Evolutionary conservation across 2,797 vertebrate species (phyloP), one percentile per base, ranked within the genome.

Genomic region (Cirrhinus mrigala): DNA sequence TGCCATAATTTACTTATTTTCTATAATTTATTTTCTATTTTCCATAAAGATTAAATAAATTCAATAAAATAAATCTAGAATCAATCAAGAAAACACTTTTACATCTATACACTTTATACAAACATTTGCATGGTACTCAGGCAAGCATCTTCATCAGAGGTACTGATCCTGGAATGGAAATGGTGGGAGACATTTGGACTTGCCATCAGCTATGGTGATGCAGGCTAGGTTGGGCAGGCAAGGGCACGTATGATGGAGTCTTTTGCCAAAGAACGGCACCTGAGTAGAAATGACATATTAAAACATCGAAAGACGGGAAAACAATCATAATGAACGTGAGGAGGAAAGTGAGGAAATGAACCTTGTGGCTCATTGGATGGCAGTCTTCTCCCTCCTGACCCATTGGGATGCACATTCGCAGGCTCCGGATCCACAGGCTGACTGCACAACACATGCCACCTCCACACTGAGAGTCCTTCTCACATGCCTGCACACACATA

Each of bases 391-490:
- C 97, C 87, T 97, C 84, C 76, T 91, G 94, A 20, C 98, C 97
- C 96, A 98, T 95, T 0, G 97, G 96, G 0, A 96, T 96, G 89
- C 98, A 99, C 93, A 99, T 97, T 14, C 96, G 94, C 84, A 99
- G 94, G 92, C 95, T 97, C 87, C 94, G 95, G 86, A 99, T 96
- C 98, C 98, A 99, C 92, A 99, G 93, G 89, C 97, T 99, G 24
- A 98, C 94, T 0, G 98, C 97, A 3, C 98, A 99, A 89, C 98
- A 99, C 97, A 96, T 97, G 83, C 94, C 93, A 29, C 91, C 94
- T 14, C 96, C 97, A 12, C 98, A 99, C 92, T 99, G 97, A 64
- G 94, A 91, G 92, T 99, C 98, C 87, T 89, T 95, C 69, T 97
- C 95, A 1, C 98, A 99, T 86, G 96, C 96, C 98, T 99, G 85